A percentile compares a stretch with the other conserved stretches of the same genome.
These are phyloP conservation scores for Heliconius eleuchia DNA, from an alignment of 1,140 invertebrate genomes.

Conservation along the genomic window DNA sequence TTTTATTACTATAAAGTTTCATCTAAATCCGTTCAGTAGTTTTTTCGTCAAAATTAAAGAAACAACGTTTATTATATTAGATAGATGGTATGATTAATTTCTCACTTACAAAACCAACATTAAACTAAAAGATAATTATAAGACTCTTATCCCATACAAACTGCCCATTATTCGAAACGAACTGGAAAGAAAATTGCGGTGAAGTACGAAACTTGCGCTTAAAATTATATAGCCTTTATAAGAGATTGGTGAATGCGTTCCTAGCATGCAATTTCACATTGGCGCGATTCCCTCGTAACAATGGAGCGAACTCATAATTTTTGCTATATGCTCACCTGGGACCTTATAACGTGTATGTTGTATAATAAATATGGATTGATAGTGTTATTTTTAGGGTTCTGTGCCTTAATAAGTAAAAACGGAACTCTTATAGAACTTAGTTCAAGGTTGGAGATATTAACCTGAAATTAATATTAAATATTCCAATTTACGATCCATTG, in stretches of 20 bases:
- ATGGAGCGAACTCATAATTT: not conserved
- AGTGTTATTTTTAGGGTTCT: too few species aligned
- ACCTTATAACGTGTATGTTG: not conserved
- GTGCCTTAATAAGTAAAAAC: too few species aligned
- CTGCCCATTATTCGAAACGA: slow-evolving; percentile 2
- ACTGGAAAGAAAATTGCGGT: not conserved
- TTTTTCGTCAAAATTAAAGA: too few species aligned
- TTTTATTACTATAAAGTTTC: too few species aligned
- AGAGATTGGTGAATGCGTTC: slow-evolving; percentile 13
- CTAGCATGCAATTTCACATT: slow-evolving; percentile 17
- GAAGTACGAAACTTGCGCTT: not conserved
- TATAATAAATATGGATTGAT: not conserved
- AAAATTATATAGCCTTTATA: slow-evolving; percentile 6
- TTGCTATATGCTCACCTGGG: slow-evolving; percentile 2
- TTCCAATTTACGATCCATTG: too few species aligned
- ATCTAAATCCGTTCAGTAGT: too few species aligned
- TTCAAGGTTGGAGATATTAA: too few species aligned
- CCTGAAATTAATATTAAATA: too few species aligned
- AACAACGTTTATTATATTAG: too few species aligned
- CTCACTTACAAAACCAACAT: not conserved
- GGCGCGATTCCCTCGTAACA: slow-evolving; percentile 8
- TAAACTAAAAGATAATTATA: not conserved
- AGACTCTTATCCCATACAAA: not conserved
- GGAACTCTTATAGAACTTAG: too few species aligned
- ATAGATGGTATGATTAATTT: too few species aligned